Evolutionary conservation across 2,888 invertebrate genomes (phyloP), one percentile per base, ranked within the genome.

Genomic region (Zaprionus bogoriensis): DNA sequence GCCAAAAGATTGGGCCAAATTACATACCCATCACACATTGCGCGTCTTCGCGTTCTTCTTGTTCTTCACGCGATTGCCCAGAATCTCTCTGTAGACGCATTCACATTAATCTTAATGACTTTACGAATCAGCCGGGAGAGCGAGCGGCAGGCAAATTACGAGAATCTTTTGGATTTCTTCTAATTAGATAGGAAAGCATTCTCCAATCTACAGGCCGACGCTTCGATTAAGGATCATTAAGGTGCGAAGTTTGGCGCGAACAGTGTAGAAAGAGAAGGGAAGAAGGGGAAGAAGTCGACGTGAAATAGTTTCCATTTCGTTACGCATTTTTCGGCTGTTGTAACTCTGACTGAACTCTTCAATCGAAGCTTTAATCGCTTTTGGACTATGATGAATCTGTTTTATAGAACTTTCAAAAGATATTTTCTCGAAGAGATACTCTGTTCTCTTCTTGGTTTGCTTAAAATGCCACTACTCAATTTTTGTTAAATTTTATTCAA

Each of bases 1-100:
- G 20, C 48, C 65, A 52, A 48, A 47, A 71, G 69, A 70, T 70
- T 71, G 62, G 17, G 67, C 28, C 60, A 71, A 73, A 55, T 54
- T 44, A 46, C 42, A 12, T 12, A 42, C 6, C 9, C 12, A 23
- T 10, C 41, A 5, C 44, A 14, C 23, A 44, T 38, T 20, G 14
- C 39, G 17, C 22, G 12, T 22, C 22, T 41, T 20, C 19, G 20
- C 41, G 20, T 10, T 9, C 5, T 27, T 27, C 9, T 27, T 27
- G 23, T 23, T 3, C 23, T 23, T 23, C 2, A 9, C 10, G 27
- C n/a, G n/a, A n/a, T n/a, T n/a, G n/a, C 32, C 32, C 32, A 36
- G 17, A 36, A 9, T 17, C 14, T 41, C 12, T n/a, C 20, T 41
- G 6, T n/a, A 22, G 17, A 44, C 14, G 12, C 22, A 44, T 44